phyloP scores from a whole-genome alignment of 2,797 vertebrate species.

The Gadopsis bispinosus region DNA sequence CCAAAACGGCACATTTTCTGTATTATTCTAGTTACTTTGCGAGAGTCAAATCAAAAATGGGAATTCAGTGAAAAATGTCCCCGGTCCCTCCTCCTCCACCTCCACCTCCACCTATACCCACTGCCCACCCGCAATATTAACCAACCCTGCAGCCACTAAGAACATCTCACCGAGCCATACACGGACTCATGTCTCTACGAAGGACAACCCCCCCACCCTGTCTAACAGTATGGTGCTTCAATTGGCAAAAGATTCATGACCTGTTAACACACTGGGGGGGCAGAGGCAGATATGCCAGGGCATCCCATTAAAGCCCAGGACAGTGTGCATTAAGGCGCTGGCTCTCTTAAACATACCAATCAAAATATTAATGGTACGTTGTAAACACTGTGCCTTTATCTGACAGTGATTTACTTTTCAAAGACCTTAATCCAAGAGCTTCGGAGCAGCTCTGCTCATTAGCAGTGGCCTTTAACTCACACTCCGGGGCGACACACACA shows the following conservation, averaged over 20 bases:
- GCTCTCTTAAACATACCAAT: slow-evolving; percentile 91
- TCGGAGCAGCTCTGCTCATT: slow-evolving; percentile 88
- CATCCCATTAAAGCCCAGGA: slow-evolving; percentile 82
- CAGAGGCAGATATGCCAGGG: slow-evolving; percentile 81
- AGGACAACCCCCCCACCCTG: neutral
- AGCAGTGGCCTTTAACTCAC: slow-evolving; percentile 89
- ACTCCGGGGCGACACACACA: slow-evolving; percentile 87
- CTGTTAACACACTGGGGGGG: slow-evolving; percentile 89
- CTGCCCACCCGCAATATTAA: slow-evolving; percentile 53
- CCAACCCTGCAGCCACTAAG: slow-evolving; percentile 81
- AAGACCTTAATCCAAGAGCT: slow-evolving; percentile 88
- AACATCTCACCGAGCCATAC: slow-evolving; percentile 62
- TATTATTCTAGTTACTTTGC: slow-evolving; percentile 51
- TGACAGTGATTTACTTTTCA: slow-evolving; percentile 91
- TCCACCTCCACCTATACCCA: neutral
- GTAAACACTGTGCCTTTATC: slow-evolving; percentile 90
- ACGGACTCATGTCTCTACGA: slow-evolving; percentile 71
- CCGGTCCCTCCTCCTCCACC: slow-evolving; percentile 49
- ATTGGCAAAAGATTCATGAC: slow-evolving; percentile 85
- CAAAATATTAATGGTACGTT: slow-evolving; percentile 91
- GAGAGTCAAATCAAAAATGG: slow-evolving; percentile 73
- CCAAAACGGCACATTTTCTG: slow-evolving; percentile 54
- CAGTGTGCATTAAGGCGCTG: slow-evolving; percentile 91
- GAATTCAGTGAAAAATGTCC: slow-evolving; percentile 84
- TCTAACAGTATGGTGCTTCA: slow-evolving; percentile 61